Evolutionary conservation across 2,113 vertebrate species (phyloP).

Genomic region (Himantopus leucocephalus): DNA sequence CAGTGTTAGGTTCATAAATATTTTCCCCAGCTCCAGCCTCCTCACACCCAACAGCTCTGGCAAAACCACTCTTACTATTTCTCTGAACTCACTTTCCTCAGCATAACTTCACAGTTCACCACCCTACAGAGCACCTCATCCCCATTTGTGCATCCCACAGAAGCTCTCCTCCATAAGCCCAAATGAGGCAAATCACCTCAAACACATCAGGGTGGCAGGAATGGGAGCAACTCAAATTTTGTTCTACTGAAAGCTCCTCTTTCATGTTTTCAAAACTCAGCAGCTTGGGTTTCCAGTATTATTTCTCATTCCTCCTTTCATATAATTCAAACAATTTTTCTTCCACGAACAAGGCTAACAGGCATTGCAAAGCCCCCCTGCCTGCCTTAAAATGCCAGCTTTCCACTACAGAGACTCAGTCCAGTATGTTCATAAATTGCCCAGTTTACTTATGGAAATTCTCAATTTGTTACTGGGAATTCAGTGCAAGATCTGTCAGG

Average conservation of each 20-base stretch:
- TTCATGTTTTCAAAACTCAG: not conserved
- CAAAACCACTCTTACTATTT: not conserved
- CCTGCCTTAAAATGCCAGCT: not conserved
- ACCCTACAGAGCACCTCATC: not conserved
- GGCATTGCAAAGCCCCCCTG: not conserved
- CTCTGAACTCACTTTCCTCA: not conserved
- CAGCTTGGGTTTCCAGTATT: not conserved
- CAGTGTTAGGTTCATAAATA: not conserved
- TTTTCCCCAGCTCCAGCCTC: not conserved
- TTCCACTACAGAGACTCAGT: not conserved
- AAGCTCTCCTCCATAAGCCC: not conserved
- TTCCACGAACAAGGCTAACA: not conserved
- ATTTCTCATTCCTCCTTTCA: not conserved
- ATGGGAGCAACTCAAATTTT: not conserved
- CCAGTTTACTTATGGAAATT: not conserved
- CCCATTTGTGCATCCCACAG: not conserved
- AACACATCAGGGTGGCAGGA: not conserved
- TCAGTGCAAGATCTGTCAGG: not conserved
- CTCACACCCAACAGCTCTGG: not conserved
- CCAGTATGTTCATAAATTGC: not conserved
- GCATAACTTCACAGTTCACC: not conserved
- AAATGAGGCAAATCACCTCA: not conserved
- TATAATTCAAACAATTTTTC: not conserved
- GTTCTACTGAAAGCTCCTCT: not conserved
- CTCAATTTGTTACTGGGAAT: not conserved